Conservation (phyloP, 2,113 vertebrate genomes). For the Romanogobio albipinnatus region DNA sequence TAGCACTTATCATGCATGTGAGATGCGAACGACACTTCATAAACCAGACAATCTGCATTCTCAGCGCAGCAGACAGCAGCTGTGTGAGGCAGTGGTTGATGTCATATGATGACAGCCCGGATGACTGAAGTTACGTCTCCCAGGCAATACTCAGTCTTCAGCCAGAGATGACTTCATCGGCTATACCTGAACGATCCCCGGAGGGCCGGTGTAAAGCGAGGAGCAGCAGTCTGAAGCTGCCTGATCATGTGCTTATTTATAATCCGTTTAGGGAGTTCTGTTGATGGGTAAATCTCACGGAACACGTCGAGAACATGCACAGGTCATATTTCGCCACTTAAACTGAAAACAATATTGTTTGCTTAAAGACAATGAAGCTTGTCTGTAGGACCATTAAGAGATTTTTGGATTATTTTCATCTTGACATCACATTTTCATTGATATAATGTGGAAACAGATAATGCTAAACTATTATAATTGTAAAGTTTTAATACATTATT, state of each 20-base stretch:
- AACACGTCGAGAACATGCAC: not conserved
- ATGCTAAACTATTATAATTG: not conserved
- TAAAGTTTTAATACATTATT: not conserved
- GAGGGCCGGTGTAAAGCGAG: conserved; percentile 42
- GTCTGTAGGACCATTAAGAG: not conserved
- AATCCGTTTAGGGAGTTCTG: conserved; percentile 22
- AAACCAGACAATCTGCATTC: conserved; percentile 28
- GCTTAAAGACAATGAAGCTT: not conserved
- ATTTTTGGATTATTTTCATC: not conserved
- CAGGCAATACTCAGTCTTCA: conserved; percentile 32
- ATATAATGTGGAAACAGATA: not conserved
- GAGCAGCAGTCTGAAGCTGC: conserved; percentile 39
- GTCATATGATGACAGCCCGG: conserved; percentile 47
- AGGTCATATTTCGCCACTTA: not conserved
- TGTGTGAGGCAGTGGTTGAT: conserved; percentile 44
- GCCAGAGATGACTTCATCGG: conserved; percentile 52
- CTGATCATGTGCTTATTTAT: conserved; percentile 48
- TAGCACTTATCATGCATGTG: conserved; percentile 26
- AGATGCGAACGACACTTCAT: not conserved
- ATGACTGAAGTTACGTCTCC: conserved; percentile 49
- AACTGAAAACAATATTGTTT: not conserved
- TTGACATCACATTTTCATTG: not conserved
- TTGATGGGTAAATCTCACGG: not conserved
- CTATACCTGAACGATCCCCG: conserved; percentile 54
- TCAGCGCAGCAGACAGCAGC: conserved; percentile 39